These are phyloP conservation scores for Tupaia chinensis DNA, from an alignment of 2,113 vertebrate species.

Conservation along the genomic window DNA sequence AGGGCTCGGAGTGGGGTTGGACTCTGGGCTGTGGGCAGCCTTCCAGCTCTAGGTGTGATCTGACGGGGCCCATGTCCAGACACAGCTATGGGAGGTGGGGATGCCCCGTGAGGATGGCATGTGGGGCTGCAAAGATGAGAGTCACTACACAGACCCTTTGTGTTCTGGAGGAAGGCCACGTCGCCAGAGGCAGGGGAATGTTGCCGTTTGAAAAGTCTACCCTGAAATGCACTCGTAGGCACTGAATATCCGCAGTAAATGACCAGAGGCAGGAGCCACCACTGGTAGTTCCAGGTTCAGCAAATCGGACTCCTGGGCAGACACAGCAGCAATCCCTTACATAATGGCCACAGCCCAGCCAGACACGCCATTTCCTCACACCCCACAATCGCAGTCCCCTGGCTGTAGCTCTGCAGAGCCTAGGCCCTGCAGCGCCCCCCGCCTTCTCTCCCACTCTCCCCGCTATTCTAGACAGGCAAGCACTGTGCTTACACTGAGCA, in stretches of 20 bases:
- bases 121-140: neutral
- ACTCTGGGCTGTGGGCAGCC: neutral
- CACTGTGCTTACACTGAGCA: too few species aligned
- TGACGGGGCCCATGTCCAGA: too few species aligned
- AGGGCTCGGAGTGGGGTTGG: neutral
- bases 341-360: neutral
- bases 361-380: neutral
- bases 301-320: fast-evolving
- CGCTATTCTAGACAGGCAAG: fast-evolving
- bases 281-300: neutral
- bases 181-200: neutral
- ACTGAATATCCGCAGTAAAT: neutral
- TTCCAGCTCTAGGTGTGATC: neutral
- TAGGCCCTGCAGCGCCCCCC: neutral
- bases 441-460: neutral
- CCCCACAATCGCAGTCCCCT: fast-evolving
- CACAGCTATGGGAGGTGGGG: neutral
- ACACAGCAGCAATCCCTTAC: fast-evolving
- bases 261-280: neutral
- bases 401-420: neutral
- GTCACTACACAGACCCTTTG: neutral
- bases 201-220: neutral
- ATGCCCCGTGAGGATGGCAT: neutral
- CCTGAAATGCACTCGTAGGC: too few species aligned
- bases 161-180: neutral